Conservation (phyloP, 1,140 invertebrate genomes). For the Ceratosolen fusciceps region DNA sequence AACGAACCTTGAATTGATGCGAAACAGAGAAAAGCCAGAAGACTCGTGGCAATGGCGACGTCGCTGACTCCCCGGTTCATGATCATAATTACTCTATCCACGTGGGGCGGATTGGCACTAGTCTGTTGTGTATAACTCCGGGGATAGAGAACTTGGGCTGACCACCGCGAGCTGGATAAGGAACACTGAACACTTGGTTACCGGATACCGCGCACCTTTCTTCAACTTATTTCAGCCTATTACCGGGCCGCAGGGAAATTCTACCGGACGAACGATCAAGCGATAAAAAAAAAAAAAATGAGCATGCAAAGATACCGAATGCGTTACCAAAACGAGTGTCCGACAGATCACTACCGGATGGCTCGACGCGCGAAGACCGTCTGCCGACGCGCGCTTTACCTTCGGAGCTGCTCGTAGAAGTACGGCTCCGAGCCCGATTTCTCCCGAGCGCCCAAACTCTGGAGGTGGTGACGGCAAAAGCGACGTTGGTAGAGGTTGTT, state of each 20-base stretch:
- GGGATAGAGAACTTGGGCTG: no score
- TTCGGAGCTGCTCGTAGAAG: conserved; percentile 51
- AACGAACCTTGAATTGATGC: conserved; percentile 53
- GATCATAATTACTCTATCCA: background rate
- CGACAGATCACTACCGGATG: conserved; percentile 48
- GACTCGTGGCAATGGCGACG: background rate
- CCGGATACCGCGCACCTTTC: background rate
- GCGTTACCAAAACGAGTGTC: background rate
- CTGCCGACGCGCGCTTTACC: conserved; percentile 56
- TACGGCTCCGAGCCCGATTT: conserved; percentile 44
- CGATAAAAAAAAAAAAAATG: no score
- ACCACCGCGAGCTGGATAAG: no score
- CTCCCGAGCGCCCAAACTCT: conserved; percentile 12
- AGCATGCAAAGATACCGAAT: no score
- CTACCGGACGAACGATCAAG: no score
- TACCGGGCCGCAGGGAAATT: background rate
- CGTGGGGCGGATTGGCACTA: background rate
- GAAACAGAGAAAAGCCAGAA: conserved; percentile 45
- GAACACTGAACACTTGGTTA: background rate
- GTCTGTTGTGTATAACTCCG: no score
- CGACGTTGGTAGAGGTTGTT: background rate
- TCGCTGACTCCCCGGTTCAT: background rate
- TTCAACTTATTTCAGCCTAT: background rate
- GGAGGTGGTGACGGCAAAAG: background rate
- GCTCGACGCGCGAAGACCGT: conserved; percentile 57